Evolutionary conservation across 2,113 vertebrate species (phyloP), one percentile per base, ranked within the genome.

Genomic region (Zapornia atra): DNA sequence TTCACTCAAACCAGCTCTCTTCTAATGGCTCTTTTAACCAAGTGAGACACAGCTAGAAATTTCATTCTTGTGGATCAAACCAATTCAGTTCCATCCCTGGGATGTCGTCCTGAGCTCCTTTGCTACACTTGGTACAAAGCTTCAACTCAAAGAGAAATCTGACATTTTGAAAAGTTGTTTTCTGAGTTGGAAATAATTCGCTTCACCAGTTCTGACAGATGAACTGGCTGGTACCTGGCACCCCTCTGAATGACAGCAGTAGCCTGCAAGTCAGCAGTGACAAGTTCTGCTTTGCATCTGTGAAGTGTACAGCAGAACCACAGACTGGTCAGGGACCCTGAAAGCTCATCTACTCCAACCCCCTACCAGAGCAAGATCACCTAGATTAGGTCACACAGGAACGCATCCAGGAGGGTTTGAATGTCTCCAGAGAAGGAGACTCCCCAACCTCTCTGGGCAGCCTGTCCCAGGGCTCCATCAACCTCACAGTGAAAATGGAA

Each of bases 161-260:
- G 59, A 18, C 63, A 36, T 81, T 89, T 71, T 29, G 89, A 78
- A 86, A 50, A 44, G 34, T 38, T 84, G 20, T 51, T 73, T 85
- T 34, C 38, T 83, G 76, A 54, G 66, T 34, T 60, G 57, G 83
- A 65, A 85, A 61, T 13, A 6, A 66, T 72, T 65, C 51, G 53
- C 82, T 90, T 73, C 51, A 24, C 18, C 19, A 46, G 54, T 44
- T 91, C 18, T 65, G 44, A 42, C 63, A 42, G 48, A 48, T 60
- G 78, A 60, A 4, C 15, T 28, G 89, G 34, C 38, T 44, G 61
- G 31, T 53, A 28, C 66, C 66, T 42, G 73, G 69, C 60, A 61
- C 61, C 1, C 5, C 81, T 60, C 0, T 48, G 88, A 85, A 2
- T 3, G 15, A 6, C 0, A 33, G 63, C 1, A 11, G 44, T 34